Percentiles rank a stretch among this genome's conserved stretches.
phyloP scores from a whole-genome alignment of 2,888 invertebrate species.

The Leucophenga montana region DNA sequence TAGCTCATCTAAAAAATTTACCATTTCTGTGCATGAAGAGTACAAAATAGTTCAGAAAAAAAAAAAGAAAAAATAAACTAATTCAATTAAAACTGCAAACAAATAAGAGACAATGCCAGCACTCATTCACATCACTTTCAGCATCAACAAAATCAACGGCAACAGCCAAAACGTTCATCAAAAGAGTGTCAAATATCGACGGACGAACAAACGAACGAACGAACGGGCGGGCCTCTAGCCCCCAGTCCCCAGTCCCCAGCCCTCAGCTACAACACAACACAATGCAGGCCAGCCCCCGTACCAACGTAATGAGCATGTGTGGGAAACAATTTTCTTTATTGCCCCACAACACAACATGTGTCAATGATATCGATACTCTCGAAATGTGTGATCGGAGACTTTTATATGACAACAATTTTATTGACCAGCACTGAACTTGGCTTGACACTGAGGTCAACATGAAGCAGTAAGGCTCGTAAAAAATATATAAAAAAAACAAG shows the following conservation, averaged over 20 bases:
- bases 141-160: neutral
- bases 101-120: neutral
- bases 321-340: constrained; percentile 13
- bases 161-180: neutral
- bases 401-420: constrained; percentile 23
- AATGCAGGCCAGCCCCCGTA: neutral
- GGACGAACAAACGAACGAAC: neutral
- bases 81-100: constrained; percentile 24
- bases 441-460: constrained; percentile 26
- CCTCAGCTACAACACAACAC: no score
- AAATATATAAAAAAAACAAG: neutral
- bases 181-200: constrained; percentile 5
- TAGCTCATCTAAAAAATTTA: neutral
- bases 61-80: constrained; percentile 34
- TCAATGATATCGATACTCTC: constrained; percentile 25
- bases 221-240: no score
- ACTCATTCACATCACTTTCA: neutral
- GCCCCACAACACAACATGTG: neutral
- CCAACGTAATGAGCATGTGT: no score
- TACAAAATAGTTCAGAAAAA: constrained; percentile 16
- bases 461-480: neutral
- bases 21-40: neutral
- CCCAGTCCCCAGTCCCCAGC: no score
- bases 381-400: constrained; percentile 9
- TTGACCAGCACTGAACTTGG: constrained; percentile 53